These are phyloP conservation scores for Dinoponera quadriceps DNA, from an alignment of 1,140 invertebrate genomes.

Conservation along the genomic window DNA sequence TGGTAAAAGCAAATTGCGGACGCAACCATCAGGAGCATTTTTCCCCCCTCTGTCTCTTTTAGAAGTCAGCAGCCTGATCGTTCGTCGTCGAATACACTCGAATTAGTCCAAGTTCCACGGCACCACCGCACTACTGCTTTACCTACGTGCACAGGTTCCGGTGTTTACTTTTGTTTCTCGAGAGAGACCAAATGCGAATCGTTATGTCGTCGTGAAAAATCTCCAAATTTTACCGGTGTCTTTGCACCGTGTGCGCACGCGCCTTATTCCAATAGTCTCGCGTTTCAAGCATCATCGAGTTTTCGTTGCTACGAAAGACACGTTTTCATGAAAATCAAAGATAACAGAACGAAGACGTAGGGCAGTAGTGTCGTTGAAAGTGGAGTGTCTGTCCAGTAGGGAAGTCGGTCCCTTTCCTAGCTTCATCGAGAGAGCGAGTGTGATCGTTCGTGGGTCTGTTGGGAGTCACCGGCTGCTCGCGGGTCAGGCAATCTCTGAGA, in stretches of 20 bases:
- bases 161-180: slow-evolving; percentile 2
- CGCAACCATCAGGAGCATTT: background rate
- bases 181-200: background rate
- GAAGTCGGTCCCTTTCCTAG: slow-evolving; percentile 83
- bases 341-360: slow-evolving; percentile 52
- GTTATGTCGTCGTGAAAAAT: slow-evolving; percentile 16
- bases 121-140: slow-evolving; percentile 65
- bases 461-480: slow-evolving; percentile 84
- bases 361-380: slow-evolving; percentile 65
- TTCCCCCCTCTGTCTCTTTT: background rate
- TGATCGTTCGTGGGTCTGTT: slow-evolving; percentile 86
- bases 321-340: slow-evolving; percentile 49
- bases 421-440: slow-evolving; percentile 88
- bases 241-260: background rate
- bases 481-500: slow-evolving; percentile 89
- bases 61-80: background rate
- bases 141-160: slow-evolving; percentile 32
- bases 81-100: slow-evolving; percentile 11
- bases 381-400: slow-evolving; percentile 78
- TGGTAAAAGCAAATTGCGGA: slow-evolving; percentile 26
- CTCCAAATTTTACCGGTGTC: slow-evolving; percentile 32
- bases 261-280: background rate
- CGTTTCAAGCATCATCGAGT: slow-evolving; percentile 65
- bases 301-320: slow-evolving; percentile 26
- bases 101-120: slow-evolving; percentile 62